Conservation (phyloP, 2,888 invertebrate species). For the Euzophera pinguis region DNA sequence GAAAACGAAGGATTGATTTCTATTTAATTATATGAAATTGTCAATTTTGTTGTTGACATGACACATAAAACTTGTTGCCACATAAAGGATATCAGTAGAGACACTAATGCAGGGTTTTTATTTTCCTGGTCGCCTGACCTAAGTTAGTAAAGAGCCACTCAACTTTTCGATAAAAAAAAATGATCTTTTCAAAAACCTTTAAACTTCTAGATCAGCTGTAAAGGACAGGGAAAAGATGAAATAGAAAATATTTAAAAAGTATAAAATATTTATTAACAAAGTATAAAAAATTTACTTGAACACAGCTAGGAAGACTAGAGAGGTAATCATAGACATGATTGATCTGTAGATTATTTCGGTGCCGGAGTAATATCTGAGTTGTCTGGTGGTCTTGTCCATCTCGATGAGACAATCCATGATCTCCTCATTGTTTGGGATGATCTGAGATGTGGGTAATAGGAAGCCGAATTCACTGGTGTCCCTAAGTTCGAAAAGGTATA, state of each 20-base stretch:
- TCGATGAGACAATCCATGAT: constrained; percentile 57
- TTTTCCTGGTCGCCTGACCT: too few species aligned
- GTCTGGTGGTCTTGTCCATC: constrained; percentile 43
- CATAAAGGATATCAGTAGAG: too few species aligned
- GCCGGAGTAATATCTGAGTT: constrained; percentile 39
- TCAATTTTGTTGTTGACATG: too few species aligned
- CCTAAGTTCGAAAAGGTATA: constrained; percentile 78
- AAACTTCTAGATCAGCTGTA: too few species aligned
- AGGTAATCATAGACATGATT: constrained; percentile 1
- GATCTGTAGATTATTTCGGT: constrained; percentile 17
- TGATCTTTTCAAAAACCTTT: too few species aligned
- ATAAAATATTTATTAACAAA: constrained; percentile 9
- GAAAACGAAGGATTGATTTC: too few species aligned
- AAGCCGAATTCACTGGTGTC: constrained; percentile 77
- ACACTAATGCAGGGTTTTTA: too few species aligned
- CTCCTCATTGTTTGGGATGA: constrained; percentile 66
- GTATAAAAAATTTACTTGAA: constrained; percentile 2
- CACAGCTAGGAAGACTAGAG: constrained; percentile 8
- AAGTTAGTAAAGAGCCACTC: too few species aligned
- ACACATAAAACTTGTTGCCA: too few species aligned
- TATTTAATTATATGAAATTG: too few species aligned
- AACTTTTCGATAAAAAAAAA: too few species aligned
- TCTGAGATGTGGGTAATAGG: constrained; percentile 69
- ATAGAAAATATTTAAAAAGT: not conserved
- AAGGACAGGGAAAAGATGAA: too few species aligned